Conservation (phyloP, 2,888 invertebrate genomes). For the Anodontia alba region DNA sequence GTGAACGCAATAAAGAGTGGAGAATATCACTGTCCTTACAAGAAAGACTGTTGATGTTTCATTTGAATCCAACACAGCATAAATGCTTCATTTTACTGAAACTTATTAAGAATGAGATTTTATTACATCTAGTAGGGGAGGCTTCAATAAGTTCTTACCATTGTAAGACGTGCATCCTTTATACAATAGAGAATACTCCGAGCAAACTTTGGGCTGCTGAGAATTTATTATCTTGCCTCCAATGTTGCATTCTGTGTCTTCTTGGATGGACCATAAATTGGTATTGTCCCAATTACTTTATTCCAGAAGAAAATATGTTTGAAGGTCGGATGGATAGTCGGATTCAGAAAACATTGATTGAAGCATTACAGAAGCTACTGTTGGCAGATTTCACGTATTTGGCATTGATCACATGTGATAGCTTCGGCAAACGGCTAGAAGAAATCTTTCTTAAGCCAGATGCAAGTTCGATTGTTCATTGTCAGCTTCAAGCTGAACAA, state of each 20-base stretch:
- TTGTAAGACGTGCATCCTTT: slow-evolving; percentile 2
- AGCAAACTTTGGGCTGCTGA: not conserved
- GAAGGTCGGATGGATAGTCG: too few relatives aligned
- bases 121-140: not conserved
- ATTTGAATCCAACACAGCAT: not conserved
- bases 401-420: too few relatives aligned
- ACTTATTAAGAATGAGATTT: not conserved
- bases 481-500: too few relatives aligned
- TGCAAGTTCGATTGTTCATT: too few relatives aligned
- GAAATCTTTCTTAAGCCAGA: too few relatives aligned
- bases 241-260: not conserved
- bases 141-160: not conserved
- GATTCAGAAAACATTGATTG: too few relatives aligned
- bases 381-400: too few relatives aligned
- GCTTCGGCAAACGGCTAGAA: too few relatives aligned
- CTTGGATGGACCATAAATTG: too few relatives aligned
- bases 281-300: too few relatives aligned
- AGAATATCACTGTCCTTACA: not conserved
- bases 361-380: too few relatives aligned
- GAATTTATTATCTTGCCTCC: not conserved
- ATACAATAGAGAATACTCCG: not conserved
- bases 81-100: slow-evolving; percentile 13
- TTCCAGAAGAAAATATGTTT: too few relatives aligned
- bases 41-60: not conserved
- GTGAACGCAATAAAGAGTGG: not conserved